Percentiles rank a stretch among this genome's conserved stretches.
These are phyloP conservation scores for Pyrocephalus nanus DNA, from an alignment of 2,797 vertebrate species.

Conservation along the genomic window DNA sequence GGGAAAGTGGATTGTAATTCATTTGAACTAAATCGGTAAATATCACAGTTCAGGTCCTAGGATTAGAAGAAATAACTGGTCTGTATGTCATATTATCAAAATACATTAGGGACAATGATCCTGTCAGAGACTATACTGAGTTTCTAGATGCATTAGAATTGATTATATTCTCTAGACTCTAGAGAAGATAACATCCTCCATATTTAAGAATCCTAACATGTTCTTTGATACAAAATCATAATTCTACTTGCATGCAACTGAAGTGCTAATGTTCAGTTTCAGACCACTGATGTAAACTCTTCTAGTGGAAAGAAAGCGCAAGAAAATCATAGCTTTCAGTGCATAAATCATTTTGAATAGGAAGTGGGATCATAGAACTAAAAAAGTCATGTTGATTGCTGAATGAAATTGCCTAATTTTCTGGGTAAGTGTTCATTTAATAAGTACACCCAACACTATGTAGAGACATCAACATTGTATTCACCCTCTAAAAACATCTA, in stretches of 20 bases:
- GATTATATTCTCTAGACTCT: neutral
- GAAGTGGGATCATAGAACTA: neutral
- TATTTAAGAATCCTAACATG: neutral
- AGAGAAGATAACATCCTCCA: neutral
- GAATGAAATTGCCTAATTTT: neutral
- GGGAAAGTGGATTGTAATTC: neutral
- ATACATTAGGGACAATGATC: neutral
- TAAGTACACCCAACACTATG: neutral
- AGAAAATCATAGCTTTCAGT: neutral
- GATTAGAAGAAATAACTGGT: neutral
- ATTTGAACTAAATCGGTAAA: neutral
- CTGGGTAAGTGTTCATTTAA: neutral
- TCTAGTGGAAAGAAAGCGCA: neutral
- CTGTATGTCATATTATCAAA: neutral
- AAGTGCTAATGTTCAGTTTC: neutral
- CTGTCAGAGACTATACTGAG: neutral
- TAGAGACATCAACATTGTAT: neutral
- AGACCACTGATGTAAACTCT: neutral
- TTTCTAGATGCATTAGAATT: neutral
- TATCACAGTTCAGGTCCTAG: neutral
- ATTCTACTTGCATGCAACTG: neutral
- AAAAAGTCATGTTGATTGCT: neutral
- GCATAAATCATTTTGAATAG: neutral
- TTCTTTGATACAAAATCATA: neutral
- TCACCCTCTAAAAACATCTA: neutral